Evolutionary conservation across 2,888 invertebrate genomes (phyloP).

Genomic region (Gonocerus acuteangulatus): DNA sequence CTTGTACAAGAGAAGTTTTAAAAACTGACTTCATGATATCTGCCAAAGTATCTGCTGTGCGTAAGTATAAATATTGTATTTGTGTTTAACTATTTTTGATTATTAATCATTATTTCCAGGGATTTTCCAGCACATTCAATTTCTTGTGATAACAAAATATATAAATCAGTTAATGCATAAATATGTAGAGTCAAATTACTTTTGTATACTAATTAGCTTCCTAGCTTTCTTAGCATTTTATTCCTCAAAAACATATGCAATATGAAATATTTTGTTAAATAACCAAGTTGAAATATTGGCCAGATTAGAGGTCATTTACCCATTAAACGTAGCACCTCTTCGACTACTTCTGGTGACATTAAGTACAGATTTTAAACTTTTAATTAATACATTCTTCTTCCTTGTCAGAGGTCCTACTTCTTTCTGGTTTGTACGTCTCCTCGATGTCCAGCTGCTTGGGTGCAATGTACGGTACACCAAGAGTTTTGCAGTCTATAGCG

Average conservation of each 20-base stretch:
- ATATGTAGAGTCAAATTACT: too few species aligned
- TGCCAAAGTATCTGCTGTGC: slow-evolving; percentile 77
- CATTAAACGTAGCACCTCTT: too few species aligned
- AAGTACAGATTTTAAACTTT: too few species aligned
- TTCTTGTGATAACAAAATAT: neutral
- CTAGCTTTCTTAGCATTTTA: too few species aligned
- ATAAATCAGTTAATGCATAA: neutral
- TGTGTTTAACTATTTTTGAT: neutral
- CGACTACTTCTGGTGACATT: too few species aligned
- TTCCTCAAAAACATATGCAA: too few species aligned
- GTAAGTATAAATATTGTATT: slow-evolving; percentile 42
- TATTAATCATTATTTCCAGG: neutral
- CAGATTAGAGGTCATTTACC: too few species aligned
- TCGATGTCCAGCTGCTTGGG: slow-evolving; percentile 93
- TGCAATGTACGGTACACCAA: slow-evolving; percentile 91
- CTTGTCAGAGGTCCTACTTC: slow-evolving; percentile 63
- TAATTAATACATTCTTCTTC: too few species aligned
- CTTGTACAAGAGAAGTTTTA: slow-evolving; percentile 65
- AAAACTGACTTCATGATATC: slow-evolving; percentile 82
- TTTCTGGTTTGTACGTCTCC: slow-evolving; percentile 90
- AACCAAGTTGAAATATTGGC: too few species aligned
- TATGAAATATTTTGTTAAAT: too few species aligned
- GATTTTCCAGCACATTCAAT: neutral
- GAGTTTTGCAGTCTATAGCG: slow-evolving; percentile 90
- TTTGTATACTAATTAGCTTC: too few species aligned